Evolutionary conservation across 2,797 vertebrate genomes (phyloP).

Genomic region (Melanotaenia pygmaea): DNA sequence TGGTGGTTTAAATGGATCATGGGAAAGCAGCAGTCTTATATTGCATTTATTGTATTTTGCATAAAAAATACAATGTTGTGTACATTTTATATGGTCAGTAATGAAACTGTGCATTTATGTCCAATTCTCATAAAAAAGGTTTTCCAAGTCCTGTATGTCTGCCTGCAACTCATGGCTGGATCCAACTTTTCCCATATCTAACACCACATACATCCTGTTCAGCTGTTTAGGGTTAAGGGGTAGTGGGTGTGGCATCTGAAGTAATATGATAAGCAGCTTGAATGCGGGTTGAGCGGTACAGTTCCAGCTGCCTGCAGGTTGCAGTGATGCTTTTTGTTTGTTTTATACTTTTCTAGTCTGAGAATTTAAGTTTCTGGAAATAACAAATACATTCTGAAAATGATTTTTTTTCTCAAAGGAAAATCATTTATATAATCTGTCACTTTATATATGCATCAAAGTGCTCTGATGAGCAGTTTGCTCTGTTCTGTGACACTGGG

Average conservation of each 20-base stretch:
- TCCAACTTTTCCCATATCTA: no score
- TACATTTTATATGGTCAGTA: not conserved
- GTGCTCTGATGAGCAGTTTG: constrained; percentile 8
- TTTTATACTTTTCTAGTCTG: constrained; percentile 1
- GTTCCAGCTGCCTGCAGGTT: no score
- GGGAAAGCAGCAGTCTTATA: constrained; percentile 13
- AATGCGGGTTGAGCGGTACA: no score
- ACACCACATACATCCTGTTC: no score
- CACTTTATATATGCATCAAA: not conserved
- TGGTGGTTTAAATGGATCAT: constrained; percentile 42
- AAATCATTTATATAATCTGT: not conserved
- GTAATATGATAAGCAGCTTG: no score
- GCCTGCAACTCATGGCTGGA: no score
- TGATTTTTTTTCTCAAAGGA: not conserved
- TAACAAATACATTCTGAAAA: not conserved
- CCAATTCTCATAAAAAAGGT: not conserved
- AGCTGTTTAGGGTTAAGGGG: no score
- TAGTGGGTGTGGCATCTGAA: no score
- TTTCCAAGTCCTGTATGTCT: no score
- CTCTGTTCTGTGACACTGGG: constrained; percentile 21
- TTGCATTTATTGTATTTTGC: constrained; percentile 25
- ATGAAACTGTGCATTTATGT: not conserved
- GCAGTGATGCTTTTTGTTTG: not conserved
- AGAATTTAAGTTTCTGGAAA: not conserved
- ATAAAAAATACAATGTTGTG: constrained; percentile 26